Evolutionary conservation across 2,797 vertebrate genomes (phyloP), one percentile per base, ranked within the genome.

Genomic region (Ciconia nigra): DNA sequence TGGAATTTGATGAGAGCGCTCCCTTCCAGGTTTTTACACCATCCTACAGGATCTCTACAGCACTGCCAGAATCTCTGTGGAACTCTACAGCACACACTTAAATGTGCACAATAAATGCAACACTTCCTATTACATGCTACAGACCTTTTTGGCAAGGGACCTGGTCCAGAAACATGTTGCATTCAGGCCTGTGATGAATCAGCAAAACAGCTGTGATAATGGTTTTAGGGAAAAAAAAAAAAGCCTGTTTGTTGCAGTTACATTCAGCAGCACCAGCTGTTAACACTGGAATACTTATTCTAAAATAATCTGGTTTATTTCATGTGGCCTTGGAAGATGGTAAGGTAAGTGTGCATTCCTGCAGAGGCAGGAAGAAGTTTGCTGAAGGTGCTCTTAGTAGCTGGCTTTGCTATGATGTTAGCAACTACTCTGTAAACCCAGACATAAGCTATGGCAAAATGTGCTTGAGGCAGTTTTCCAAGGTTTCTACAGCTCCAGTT

Each of bases 81-180:
- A 58, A 13, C 14, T 59, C 29, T 14, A 8, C 18, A 29, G 20
- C 3, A 4, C 3, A 2, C 4, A 0, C 33, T 46, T 57, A 33
- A 57, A 61, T 1, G 2, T 0, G 2, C 37, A 7, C 31, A 37
- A 41, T 8, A 52, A 73, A 47, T 24, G 47, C 20, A 86, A 10
- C 9, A 4, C 15, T 57, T 82, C 3, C 17, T n/a, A 7, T 31
- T 51, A 5, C 28, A 14, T 0, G 0, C 15, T 21, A n/a, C 31
- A 74, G 47, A 63, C 7, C 11, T 35, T 33, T 65, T 29, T 51
- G 59, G 35, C 17, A 39, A 31, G n/a, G 22, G 28, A 25, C 18
- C 11, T n/a, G 25, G 4, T 33, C 57, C 52, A 12, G 22, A 57
- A 61, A 47, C 1, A 0, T 4, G 10, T 21, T 37, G 24, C 19